A percentile compares a stretch with the other conserved stretches of the same genome.
These are phyloP conservation scores for Ariopsis seemanni DNA, from an alignment of 2,113 vertebrate species.

Conservation along the genomic window DNA sequence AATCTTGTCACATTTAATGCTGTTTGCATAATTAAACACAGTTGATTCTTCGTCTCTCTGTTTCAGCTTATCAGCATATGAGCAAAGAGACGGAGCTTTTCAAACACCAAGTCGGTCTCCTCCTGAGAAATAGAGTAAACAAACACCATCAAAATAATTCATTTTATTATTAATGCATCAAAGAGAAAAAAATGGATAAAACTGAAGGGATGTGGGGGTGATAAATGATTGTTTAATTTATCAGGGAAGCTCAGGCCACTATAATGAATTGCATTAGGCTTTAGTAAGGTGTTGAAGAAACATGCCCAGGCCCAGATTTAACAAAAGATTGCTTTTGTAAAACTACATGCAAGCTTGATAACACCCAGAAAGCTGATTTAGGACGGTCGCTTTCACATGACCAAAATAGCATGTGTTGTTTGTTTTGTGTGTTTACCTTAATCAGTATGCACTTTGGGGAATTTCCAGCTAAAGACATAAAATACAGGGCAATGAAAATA, in stretches of 20 bases:
- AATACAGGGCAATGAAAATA: background rate
- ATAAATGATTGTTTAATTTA: background rate
- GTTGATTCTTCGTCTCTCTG: background rate
- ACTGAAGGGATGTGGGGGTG: background rate
- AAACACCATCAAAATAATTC: background rate
- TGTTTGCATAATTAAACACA: slow-evolving; percentile 14
- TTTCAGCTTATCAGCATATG: background rate
- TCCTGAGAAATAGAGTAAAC: background rate
- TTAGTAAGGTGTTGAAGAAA: too few species aligned
- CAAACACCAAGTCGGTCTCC: background rate
- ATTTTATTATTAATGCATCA: background rate
- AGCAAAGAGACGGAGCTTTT: background rate
- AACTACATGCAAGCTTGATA: background rate
- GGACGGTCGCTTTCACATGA: background rate
- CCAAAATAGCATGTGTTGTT: background rate
- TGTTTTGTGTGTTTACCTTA: background rate
- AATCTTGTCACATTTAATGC: background rate
- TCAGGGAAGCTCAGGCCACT: too few species aligned
- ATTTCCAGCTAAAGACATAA: background rate
- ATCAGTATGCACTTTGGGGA: background rate
- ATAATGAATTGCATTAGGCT: background rate
- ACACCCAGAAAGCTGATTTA: background rate
- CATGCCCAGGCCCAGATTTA: background rate
- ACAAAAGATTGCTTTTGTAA: background rate
- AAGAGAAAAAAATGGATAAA: background rate